phyloP scores from a whole-genome alignment of 1,140 invertebrate species.

The Acromyrmex echinatior region DNA sequence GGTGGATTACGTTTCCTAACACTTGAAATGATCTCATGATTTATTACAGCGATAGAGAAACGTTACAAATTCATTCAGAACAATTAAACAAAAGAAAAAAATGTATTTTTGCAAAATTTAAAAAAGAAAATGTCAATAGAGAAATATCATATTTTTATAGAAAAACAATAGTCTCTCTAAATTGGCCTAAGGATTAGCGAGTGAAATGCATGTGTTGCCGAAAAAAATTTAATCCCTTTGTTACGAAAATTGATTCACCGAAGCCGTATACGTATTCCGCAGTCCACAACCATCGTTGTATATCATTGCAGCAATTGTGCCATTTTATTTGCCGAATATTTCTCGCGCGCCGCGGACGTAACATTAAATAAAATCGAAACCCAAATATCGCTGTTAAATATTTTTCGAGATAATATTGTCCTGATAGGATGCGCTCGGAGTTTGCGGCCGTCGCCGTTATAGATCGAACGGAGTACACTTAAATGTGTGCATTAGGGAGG shows the following conservation, averaged over 20 bases:
- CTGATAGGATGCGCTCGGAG: slow-evolving; percentile 42
- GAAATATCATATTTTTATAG: not conserved
- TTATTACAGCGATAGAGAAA: slow-evolving; percentile 13
- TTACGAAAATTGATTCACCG: not conserved
- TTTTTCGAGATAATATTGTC: slow-evolving; percentile 62
- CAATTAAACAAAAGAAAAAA: not conserved
- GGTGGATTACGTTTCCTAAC: slow-evolving; percentile 28
- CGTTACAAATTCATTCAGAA: slow-evolving; percentile 4
- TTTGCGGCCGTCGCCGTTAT: slow-evolving; percentile 21
- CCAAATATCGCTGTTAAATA: slow-evolving; percentile 60
- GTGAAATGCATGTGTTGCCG: not conserved
- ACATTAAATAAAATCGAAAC: slow-evolving; percentile 64
- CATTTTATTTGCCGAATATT: slow-evolving; percentile 46
- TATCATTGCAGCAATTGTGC: slow-evolving; percentile 24
- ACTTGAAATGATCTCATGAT: slow-evolving; percentile 21
- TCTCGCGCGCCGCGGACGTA: slow-evolving; percentile 20
- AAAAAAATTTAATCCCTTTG: not conserved
- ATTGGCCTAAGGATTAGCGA: not conserved
- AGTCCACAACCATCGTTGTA: not conserved
- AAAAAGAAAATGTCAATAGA: not conserved
- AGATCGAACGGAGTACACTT: slow-evolving; percentile 45
- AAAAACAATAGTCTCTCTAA: not conserved
- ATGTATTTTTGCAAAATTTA: not conserved
- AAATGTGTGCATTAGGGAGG: slow-evolving; percentile 44
- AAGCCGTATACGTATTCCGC: not conserved